Percentiles rank a stretch among this genome's conserved stretches.
These are phyloP conservation scores for Chaetura pelagica DNA, from an alignment of 2,113 vertebrate genomes.

Conservation along the genomic window DNA sequence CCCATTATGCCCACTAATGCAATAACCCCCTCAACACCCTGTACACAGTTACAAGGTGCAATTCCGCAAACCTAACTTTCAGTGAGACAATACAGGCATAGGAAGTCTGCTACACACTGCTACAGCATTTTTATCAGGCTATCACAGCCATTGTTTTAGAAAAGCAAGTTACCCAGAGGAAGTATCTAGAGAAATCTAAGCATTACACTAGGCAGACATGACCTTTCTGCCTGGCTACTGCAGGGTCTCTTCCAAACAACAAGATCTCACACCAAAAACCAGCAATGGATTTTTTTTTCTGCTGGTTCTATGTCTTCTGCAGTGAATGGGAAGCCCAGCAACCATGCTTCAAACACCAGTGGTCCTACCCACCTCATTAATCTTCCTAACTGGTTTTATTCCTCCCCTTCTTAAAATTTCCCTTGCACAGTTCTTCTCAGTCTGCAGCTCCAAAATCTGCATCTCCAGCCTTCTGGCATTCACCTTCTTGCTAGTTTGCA, in stretches of 20 bases:
- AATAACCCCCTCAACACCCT: too few relatives aligned
- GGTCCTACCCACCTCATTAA: not conserved
- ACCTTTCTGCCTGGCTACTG: not conserved
- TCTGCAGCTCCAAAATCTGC: not conserved
- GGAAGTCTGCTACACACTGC: not conserved
- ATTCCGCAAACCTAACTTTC: not conserved
- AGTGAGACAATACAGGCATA: not conserved
- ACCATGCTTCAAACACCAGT: not conserved
- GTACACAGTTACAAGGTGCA: rapidly evolving
- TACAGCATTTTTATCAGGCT: not conserved
- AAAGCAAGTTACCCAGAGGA: not conserved
- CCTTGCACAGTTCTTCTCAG: not conserved
- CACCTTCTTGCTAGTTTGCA: not conserved
- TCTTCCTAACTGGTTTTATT: not conserved
- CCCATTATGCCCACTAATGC: rapidly evolving
- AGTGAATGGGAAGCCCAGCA: not conserved
- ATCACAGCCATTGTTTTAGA: not conserved
- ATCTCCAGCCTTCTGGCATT: not conserved
- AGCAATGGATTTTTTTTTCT: not conserved
- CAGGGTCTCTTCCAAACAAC: not conserved
- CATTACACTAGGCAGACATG: not conserved
- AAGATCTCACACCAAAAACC: not conserved
- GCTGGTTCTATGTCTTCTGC: not conserved
- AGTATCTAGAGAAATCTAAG: not conserved
- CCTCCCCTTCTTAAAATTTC: not conserved